phyloP scores from a whole-genome alignment of 2,888 invertebrate genomes.

The Thymelicus acteon region DNA sequence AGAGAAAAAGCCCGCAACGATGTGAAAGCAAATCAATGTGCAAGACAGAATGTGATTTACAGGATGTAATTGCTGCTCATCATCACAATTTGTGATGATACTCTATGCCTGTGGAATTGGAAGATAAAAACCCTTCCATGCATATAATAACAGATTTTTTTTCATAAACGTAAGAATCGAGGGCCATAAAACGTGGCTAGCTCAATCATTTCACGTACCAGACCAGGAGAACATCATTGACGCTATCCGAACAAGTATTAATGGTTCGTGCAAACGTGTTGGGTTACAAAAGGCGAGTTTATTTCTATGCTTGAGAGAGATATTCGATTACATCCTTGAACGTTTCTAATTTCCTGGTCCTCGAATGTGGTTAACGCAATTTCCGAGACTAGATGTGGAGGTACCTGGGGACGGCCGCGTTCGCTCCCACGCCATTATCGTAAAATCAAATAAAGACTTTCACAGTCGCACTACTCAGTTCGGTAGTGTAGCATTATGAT shows the following conservation, averaged over 20 bases:
- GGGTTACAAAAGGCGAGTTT: conserved; percentile 65
- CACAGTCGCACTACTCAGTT: conserved; percentile 67
- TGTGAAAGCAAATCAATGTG: too few relatives aligned
- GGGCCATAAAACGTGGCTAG: neutral
- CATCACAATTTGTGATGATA: too few relatives aligned
- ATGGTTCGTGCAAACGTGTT: conserved; percentile 40
- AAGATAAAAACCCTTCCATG: too few relatives aligned
- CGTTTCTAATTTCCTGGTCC: conserved; percentile 84
- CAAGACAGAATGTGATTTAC: too few relatives aligned
- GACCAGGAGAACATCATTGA: conserved; percentile 8
- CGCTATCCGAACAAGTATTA: conserved; percentile 24
- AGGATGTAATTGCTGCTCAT: too few relatives aligned
- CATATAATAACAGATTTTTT: too few relatives aligned
- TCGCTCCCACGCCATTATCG: conserved; percentile 69
- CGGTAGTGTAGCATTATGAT: conserved; percentile 29
- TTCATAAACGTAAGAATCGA: too few relatives aligned
- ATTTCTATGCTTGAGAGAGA: conserved; percentile 68
- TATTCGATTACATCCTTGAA: conserved; percentile 82
- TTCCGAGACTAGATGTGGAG: conserved; percentile 74
- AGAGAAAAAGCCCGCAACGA: too few relatives aligned
- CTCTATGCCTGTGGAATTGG: too few relatives aligned
- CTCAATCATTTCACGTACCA: conserved; percentile 11
- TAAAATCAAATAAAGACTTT: conserved; percentile 76
- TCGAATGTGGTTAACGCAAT: conserved; percentile 83
- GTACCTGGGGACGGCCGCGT: conserved; percentile 66